Evolutionary conservation across 2,888 invertebrate genomes (phyloP).

Genomic region (Notodonta ziczac): DNA sequence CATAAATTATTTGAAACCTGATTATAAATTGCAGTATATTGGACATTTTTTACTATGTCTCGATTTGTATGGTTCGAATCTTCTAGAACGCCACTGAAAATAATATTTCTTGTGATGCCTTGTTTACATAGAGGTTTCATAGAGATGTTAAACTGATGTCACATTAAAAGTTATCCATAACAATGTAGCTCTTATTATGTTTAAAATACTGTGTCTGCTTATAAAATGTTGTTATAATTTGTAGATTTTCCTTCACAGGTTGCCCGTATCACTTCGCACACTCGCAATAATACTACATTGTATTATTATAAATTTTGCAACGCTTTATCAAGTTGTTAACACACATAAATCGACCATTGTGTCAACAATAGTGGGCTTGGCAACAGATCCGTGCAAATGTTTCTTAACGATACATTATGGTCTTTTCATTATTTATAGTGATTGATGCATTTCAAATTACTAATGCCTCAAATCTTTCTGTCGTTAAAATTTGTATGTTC

Average conservation of each 20-base stretch:
- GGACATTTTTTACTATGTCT: conserved; percentile 28
- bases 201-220: not conserved
- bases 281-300: conserved; percentile 14
- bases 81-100: conserved; percentile 12
- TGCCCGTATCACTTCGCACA: not conserved
- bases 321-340: conserved; percentile 19
- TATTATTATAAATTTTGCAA: conserved; percentile 23
- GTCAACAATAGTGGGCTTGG: conserved; percentile 28
- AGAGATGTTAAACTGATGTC: not conserved
- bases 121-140: not conserved
- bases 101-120: not conserved
- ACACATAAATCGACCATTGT: conserved; percentile 18
- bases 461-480: too few relatives aligned
- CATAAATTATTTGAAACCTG: conserved; percentile 32
- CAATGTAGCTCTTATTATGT: not conserved
- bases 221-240: not conserved
- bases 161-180: not conserved
- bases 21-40: conserved; percentile 28
- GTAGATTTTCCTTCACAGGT: not conserved
- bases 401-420: not conserved
- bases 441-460: not conserved
- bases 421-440: not conserved
- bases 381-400: conserved; percentile 14
- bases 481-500: too few relatives aligned
- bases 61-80: conserved; percentile 24